Conservation (phyloP, 2,888 invertebrate genomes). For the Drosophila borborema region DNA sequence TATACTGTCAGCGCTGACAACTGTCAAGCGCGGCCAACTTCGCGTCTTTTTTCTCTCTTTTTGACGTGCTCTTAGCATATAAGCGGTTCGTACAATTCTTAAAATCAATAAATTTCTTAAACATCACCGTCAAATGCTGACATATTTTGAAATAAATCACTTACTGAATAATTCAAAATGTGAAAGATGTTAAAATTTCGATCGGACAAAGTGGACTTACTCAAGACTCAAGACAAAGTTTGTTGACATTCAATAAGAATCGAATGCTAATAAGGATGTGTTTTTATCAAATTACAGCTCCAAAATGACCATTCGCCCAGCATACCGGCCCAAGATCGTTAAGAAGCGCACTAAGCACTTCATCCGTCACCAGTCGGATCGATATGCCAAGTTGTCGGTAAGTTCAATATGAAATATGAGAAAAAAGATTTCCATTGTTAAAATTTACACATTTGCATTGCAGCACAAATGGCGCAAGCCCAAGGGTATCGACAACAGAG, state of each 20-base stretch:
- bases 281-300: conserved; percentile 80
- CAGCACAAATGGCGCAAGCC: conserved; percentile 99
- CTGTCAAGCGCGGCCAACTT: conserved; percentile 74
- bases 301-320: conserved; percentile 95
- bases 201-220: background rate
- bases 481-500: conserved; percentile 99
- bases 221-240: conserved; percentile 27
- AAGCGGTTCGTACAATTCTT: conserved; percentile 78
- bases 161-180: conserved; percentile 28
- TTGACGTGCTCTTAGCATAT: conserved; percentile 82
- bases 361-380: conserved; percentile 99
- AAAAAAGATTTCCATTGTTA: conserved; percentile 3
- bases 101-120: conserved; percentile 74
- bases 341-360: conserved; percentile 99
- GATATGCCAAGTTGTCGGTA: conserved; percentile 97
- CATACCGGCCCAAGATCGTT: conserved; percentile 94
- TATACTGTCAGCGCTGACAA: conserved; percentile 34
- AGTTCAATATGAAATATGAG: conserved; percentile 61
- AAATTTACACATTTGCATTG: conserved; percentile 12
- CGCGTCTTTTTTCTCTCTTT: conserved; percentile 80
- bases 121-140: conserved; percentile 63
- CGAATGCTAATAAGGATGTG: conserved; percentile 7
- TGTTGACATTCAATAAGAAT: conserved; percentile 60
- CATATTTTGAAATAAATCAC: conserved; percentile 29
- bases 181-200: conserved; percentile 42